A percentile compares a stretch with the other conserved stretches of the same genome.
Conservation (phyloP, 2,113 vertebrate genomes). For the Eptesicus fuscus region DNA sequence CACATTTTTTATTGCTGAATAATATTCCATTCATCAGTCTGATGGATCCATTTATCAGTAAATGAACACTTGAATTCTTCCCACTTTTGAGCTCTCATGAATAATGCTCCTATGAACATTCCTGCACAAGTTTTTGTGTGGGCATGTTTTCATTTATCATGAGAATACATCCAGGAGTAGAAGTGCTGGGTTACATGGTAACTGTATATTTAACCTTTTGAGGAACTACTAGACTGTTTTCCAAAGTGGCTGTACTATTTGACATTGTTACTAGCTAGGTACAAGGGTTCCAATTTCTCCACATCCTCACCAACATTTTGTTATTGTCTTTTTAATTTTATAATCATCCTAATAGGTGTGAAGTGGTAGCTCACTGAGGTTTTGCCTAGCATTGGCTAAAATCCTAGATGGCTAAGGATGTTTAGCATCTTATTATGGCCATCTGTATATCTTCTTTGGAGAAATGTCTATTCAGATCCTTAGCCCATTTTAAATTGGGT, state of each 20-base stretch:
- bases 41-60: background rate
- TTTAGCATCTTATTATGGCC: background rate
- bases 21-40: background rate
- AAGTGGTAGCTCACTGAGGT: background rate
- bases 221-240: background rate
- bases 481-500: background rate
- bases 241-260: background rate
- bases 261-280: background rate
- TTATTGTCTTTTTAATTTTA: background rate
- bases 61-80: background rate
- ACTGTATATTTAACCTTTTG: background rate
- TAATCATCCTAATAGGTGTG: background rate
- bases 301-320: background rate
- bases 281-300: background rate
- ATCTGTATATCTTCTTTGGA: background rate
- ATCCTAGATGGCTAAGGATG: background rate
- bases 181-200: background rate
- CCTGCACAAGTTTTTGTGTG: background rate
- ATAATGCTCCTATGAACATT: background rate
- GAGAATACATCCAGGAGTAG: background rate
- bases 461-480: background rate
- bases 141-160: background rate
- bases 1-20: background rate
- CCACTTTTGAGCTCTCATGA: background rate
- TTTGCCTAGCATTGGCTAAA: background rate